Base-by-base conservation (phyloP, 2,888 invertebrate genomes). In the Eupelmus urozonus region DNA sequence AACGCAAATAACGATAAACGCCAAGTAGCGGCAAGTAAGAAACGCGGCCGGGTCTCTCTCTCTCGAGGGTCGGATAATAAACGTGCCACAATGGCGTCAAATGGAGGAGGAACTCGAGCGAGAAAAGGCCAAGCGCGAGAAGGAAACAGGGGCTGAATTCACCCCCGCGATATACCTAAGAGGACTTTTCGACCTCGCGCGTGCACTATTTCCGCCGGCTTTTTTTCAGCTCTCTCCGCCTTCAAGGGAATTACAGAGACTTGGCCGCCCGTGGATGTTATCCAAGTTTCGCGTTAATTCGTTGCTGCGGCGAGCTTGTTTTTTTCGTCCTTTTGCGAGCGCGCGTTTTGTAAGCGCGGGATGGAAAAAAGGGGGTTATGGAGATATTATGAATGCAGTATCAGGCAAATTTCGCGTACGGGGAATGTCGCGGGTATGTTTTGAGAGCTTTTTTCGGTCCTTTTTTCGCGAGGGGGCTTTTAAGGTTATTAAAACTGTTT, bases 1-100 rank as follows among this genome's bases (percentile, higher is more conserved):
- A 74, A 74, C 59, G 74, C 66, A 66, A 74, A 74, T 74, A 74
- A 74, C 66, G 74, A 66, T 74, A 74, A 74, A 66, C 59, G 66
- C 66, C 59, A 49, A 75, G 75, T n/a, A 60, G 42, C 51, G 23
- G 51, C 13, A 27, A 34, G 45, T 59, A 59, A 59, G 45, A 57
- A 29, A 45, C 27, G 29, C 45, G 34, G 42, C 29, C 2, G 57
- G 11, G 13, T 11, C 13, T 0, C 42, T 5, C n/a, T 53, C 53
- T 55, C 63, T 4, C 63, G 55, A 71, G 70, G 49, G 18, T 66
- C 59, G 75, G 75, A 75, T 75, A 75, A 67, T 75, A 75, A n/a
- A 75, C 75, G 75, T 49, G 60, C 59, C 60, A 75, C 75, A 60
- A 67, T 75, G 75, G 60, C 75, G 60, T 40, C 66, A 67, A 75